A percentile compares a stretch with the other conserved stretches of the same genome.
These are phyloP conservation scores for Scaeva pyrastri DNA, from an alignment of 2,888 invertebrate species.

Conservation along the genomic window DNA sequence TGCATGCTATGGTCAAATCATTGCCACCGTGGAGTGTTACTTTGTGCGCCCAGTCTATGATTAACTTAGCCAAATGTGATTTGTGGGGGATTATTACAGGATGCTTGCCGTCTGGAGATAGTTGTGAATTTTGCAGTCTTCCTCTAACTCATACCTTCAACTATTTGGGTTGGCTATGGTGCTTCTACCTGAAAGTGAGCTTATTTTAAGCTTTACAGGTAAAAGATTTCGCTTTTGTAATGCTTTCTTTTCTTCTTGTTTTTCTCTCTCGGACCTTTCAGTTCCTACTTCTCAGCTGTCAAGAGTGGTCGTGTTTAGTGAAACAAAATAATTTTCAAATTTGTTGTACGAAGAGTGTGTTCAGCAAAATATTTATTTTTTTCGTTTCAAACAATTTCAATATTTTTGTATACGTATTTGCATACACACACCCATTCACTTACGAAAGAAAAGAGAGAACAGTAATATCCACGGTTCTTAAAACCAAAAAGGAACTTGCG, in stretches of 20 bases:
- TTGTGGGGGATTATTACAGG: slow-evolving; percentile 12
- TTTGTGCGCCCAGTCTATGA: slow-evolving; percentile 19
- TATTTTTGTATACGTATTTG: too few species aligned
- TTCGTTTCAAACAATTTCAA: too few species aligned
- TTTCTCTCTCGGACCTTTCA: not conserved
- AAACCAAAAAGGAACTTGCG: too few species aligned
- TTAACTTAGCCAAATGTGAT: slow-evolving; percentile 6
- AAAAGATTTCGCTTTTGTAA: slow-evolving; percentile 7
- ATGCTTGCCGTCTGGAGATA: slow-evolving; percentile 44
- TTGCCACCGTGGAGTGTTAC: slow-evolving; percentile 15
- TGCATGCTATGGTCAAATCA: not conserved
- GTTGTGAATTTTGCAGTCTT: slow-evolving; percentile 67
- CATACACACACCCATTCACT: too few species aligned
- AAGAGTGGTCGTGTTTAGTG: not conserved
- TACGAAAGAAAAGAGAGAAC: too few species aligned
- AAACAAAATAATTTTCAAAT: not conserved
- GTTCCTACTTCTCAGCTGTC: not conserved
- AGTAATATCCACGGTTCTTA: too few species aligned
- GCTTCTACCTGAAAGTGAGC: not conserved
- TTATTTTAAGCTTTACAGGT: not conserved
- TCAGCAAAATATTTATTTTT: not conserved
- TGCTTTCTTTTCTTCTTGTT: not conserved
- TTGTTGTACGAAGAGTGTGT: not conserved
- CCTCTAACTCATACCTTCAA: slow-evolving; percentile 77
- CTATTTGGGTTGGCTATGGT: slow-evolving; percentile 49